A percentile compares a stretch with the other conserved stretches of the same genome.
Evolutionary conservation across 1,140 invertebrate species (phyloP).

Genomic region (Drosophila punjabiensis): DNA sequence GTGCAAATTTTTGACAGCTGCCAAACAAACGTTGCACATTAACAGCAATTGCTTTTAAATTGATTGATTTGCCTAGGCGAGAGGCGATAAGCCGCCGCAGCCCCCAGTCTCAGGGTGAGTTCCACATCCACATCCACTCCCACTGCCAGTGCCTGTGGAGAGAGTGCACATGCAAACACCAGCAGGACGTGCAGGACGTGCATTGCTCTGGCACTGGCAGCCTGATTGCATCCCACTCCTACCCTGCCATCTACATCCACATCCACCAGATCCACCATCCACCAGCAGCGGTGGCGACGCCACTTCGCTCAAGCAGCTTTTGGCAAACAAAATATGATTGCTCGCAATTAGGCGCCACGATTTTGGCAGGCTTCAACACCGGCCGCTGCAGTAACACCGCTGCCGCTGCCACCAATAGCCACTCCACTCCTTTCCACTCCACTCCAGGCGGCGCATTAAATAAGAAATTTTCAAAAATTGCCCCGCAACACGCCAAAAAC

Average conservation of each 20-base stretch:
- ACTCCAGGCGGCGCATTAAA: conserved; percentile 63
- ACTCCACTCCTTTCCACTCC: conserved; percentile 15
- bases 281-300: conserved; percentile 10
- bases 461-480: conserved; percentile 79
- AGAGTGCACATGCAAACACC: conserved; percentile 52
- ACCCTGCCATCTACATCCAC: conserved; percentile 1
- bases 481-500: conserved; percentile 74
- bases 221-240: conserved; percentile 62
- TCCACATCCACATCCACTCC: not conserved
- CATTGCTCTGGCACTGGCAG: conserved; percentile 61
- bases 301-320: conserved; percentile 58
- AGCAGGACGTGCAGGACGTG: conserved; percentile 54
- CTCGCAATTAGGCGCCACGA: conserved; percentile 77
- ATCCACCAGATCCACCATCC: conserved; percentile 7
- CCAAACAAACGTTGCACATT: conserved; percentile 81
- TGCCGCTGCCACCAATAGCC: not conserved
- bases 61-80: conserved; percentile 77
- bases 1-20: conserved; percentile 74
- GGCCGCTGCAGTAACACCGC: conserved; percentile 16
- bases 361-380: conserved; percentile 53
- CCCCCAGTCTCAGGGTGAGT: not conserved
- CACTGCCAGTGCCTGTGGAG: not conserved
- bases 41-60: conserved; percentile 83
- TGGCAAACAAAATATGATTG: conserved; percentile 83
- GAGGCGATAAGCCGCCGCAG: conserved; percentile 54